Conservation (phyloP, 2,797 vertebrate genomes). For the Ceyx erithaca region DNA sequence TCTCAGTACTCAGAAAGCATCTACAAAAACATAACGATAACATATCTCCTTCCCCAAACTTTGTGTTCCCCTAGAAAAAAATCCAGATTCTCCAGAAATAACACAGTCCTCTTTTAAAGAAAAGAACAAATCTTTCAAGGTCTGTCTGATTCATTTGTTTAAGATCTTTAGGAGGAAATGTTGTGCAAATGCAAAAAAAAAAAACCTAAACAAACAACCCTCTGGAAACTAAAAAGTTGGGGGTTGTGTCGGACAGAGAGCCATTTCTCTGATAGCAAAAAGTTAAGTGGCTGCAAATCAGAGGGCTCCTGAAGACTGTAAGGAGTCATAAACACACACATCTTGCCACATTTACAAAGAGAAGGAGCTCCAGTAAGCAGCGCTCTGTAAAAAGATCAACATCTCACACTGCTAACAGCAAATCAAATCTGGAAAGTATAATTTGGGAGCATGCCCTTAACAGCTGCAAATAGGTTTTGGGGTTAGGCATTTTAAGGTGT, state of each 20-base stretch:
- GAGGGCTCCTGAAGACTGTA: neutral
- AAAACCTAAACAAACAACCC: too few relatives aligned
- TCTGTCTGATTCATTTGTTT: neutral
- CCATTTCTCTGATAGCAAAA: neutral
- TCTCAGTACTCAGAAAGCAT: neutral
- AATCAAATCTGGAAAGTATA: neutral
- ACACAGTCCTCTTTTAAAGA: neutral
- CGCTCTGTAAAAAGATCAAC: neutral
- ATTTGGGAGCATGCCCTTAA: neutral
- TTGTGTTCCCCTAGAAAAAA: neutral
- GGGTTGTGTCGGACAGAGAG: neutral
- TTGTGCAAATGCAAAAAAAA: neutral
- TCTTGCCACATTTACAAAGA: neutral
- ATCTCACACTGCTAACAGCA: fast-evolving
- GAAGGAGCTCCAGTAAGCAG: neutral
- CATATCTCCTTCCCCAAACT: neutral
- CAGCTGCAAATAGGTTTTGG: neutral
- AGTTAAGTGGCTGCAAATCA: neutral
- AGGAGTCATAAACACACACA: neutral
- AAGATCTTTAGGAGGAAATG: neutral
- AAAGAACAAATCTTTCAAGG: neutral
- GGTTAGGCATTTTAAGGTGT: neutral
- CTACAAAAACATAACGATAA: neutral
- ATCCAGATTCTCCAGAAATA: neutral
- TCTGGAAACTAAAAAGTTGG: neutral